These are phyloP conservation scores for Myotis planiceps DNA, from an alignment of 2,797 vertebrate species.

Conservation along the genomic window DNA sequence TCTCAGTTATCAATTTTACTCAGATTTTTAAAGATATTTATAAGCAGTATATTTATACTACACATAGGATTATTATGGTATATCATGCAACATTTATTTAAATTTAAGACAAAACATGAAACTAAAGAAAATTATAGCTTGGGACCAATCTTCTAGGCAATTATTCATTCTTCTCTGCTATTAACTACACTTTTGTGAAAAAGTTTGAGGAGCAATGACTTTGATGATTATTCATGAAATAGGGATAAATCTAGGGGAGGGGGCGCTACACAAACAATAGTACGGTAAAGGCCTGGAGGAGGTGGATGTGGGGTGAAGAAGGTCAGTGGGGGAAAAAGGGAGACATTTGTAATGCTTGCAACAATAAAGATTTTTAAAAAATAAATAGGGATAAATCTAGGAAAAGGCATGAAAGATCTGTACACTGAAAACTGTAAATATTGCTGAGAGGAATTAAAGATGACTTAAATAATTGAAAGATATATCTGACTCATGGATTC, in stretches of 20 bases:
- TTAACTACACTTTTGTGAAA: background rate
- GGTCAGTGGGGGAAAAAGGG: too few species aligned
- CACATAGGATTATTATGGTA: background rate
- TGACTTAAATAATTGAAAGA: background rate
- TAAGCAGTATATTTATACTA: constrained; percentile 40
- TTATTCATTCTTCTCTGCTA: constrained; percentile 11
- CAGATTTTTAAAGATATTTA: background rate
- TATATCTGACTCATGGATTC: background rate
- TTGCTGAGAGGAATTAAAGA: background rate
- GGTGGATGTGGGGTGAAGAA: too few species aligned
- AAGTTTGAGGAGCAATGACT: background rate
- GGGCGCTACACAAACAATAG: too few species aligned
- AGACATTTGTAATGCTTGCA: too few species aligned
- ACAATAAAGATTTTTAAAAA: too few species aligned
- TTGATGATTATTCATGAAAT: background rate
- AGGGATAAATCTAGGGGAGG: background rate
- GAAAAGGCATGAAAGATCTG: background rate
- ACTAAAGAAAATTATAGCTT: constrained; percentile 48
- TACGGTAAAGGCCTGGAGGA: too few species aligned
- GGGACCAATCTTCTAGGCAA: background rate
- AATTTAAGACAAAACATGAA: constrained; percentile 50
- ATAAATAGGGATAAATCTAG: background rate
- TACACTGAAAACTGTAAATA: background rate
- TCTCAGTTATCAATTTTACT: constrained; percentile 9
- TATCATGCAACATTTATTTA: constrained; percentile 3